phyloP scores from a whole-genome alignment of 2,888 invertebrate genomes.

The Thecocarcelia acutangulata region DNA sequence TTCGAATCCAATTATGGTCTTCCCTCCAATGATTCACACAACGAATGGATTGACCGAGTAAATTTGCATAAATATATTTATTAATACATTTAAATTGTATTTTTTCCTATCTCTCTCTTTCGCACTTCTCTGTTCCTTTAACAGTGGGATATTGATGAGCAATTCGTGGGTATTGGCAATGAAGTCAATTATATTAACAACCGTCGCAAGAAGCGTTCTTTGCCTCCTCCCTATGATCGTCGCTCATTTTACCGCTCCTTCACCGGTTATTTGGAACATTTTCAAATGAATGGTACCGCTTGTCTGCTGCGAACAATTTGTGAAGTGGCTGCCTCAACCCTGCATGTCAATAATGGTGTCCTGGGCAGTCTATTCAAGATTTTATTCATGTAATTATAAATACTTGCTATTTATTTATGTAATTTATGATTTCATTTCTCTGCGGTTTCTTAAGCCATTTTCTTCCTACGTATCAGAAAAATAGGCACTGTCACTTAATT shows the following conservation, averaged over 20 bases:
- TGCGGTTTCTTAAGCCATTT: too few relatives aligned
- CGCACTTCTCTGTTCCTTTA: slow-evolving; percentile 9
- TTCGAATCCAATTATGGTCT: slow-evolving; percentile 87
- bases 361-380: slow-evolving; percentile 86
- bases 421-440: too few relatives aligned
- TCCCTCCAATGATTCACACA: slow-evolving; percentile 84
- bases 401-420: neutral
- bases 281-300: slow-evolving; percentile 82
- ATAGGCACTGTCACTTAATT: too few relatives aligned
- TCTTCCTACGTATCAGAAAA: too few relatives aligned
- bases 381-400: slow-evolving; percentile 85
- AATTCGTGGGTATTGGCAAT: slow-evolving; percentile 75
- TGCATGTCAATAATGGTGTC: slow-evolving; percentile 83
- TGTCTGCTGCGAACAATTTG: slow-evolving; percentile 87
- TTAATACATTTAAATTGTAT: too few relatives aligned
- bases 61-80: slow-evolving; percentile 72
- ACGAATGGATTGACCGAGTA: slow-evolving; percentile 83
- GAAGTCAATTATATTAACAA: slow-evolving; percentile 76
- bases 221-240: slow-evolving; percentile 73
- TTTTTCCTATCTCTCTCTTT: too few relatives aligned
- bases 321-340: slow-evolving; percentile 83
- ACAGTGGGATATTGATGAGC: slow-evolving; percentile 77
- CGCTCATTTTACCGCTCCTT: slow-evolving; percentile 76
- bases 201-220: slow-evolving; percentile 64
- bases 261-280: slow-evolving; percentile 76